Conservation (phyloP, 1,140 invertebrate genomes). For the Diplogasteroides magnus region DNA sequence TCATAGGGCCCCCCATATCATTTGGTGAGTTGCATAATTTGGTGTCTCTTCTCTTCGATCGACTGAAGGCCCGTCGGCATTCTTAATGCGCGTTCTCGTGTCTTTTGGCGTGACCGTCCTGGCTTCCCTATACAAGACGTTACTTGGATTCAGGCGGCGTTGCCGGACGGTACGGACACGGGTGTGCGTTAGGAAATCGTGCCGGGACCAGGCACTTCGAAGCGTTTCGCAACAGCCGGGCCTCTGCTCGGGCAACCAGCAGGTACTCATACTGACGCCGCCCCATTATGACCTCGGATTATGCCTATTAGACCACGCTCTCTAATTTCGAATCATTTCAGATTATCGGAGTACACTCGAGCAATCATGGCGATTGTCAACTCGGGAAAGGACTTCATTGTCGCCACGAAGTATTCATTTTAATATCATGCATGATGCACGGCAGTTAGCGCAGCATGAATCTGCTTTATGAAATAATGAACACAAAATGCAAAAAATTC, state of each 20-base stretch:
- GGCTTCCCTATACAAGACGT: too few species aligned
- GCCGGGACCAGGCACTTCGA: constrained; percentile 12
- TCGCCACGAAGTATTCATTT: constrained; percentile 23
- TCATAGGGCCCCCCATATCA: too few species aligned
- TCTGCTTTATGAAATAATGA: too few species aligned
- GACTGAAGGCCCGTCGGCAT: too few species aligned
- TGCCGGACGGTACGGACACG: background rate
- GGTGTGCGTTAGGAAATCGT: background rate
- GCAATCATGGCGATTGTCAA: constrained; percentile 14
- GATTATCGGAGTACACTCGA: constrained; percentile 3
- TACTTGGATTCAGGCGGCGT: too few species aligned
- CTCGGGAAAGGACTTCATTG: constrained; percentile 30
- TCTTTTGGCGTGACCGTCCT: too few species aligned
- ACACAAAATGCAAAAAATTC: too few species aligned
- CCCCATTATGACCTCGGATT: background rate
- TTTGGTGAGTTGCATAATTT: too few species aligned
- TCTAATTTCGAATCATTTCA: background rate
- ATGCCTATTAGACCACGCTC: background rate
- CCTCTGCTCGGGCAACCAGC: constrained; percentile 6
- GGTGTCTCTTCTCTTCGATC: too few species aligned
- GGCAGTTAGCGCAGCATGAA: too few species aligned
- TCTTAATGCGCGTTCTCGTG: too few species aligned
- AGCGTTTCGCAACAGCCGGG: constrained; percentile 12
- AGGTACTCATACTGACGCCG: constrained; percentile 13
- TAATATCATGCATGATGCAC: too few species aligned